These are phyloP conservation scores for Hirundichthys speculiger DNA, from an alignment of 2,113 vertebrate genomes.

Conservation along the genomic window DNA sequence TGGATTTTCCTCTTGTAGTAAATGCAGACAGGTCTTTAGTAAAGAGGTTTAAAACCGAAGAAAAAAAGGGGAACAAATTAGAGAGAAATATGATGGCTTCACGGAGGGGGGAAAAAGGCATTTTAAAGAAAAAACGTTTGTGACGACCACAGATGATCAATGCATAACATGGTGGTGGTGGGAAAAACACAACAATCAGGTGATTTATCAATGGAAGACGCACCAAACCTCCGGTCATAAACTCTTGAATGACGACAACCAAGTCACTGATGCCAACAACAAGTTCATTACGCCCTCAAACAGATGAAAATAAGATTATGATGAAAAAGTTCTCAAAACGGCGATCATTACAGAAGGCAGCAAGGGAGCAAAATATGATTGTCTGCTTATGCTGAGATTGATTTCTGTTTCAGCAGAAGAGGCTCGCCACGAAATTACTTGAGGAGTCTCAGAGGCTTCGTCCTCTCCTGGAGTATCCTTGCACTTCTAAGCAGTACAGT, in stretches of 20 bases:
- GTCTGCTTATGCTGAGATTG: conserved; percentile 15
- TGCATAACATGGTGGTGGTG: background rate
- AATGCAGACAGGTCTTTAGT: background rate
- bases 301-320: conserved; percentile 23
- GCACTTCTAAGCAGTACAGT: conserved; percentile 15
- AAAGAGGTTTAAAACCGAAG: no score
- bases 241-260: conserved; percentile 28
- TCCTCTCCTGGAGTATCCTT: conserved; percentile 3
- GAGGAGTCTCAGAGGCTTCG: conserved; percentile 10
- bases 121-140: background rate
- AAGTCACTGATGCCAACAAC: conserved; percentile 15
- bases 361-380: conserved; percentile 25
- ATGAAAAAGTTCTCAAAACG: conserved; percentile 1
- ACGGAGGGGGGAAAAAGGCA: background rate
- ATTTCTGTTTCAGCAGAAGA: conserved; percentile 24
- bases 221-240: conserved; percentile 10
- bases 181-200: background rate
- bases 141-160: background rate
- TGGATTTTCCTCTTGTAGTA: background rate
- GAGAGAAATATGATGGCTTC: no score
- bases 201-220: conserved; percentile 35
- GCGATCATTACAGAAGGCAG: conserved; percentile 20
- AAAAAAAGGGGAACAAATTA: no score
- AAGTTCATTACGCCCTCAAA: conserved; percentile 28
- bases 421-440: background rate